Percentiles rank a stretch among this genome's conserved stretches.
Evolutionary conservation across 2,888 invertebrate species (phyloP).

Genomic region (Halictus ligatus): DNA sequence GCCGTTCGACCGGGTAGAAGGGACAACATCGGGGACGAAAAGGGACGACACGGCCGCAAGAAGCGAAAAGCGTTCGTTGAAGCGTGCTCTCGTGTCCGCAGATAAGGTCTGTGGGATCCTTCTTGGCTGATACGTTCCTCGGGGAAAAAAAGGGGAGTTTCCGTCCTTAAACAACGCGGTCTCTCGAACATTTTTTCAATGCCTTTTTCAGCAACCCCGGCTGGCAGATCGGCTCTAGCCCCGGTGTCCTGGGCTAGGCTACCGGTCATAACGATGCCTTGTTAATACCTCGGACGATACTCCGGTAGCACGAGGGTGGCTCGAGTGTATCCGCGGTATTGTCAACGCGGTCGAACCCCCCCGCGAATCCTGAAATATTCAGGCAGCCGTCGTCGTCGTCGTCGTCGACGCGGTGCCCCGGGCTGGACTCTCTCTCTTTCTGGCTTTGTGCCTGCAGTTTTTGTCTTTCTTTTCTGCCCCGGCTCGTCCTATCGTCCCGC

Average conservation of each 20-base stretch:
- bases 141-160: constrained; percentile 46
- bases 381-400: constrained; percentile 75
- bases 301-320: constrained; percentile 68
- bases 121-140: constrained; percentile 38
- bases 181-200: constrained; percentile 74
- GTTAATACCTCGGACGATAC: constrained; percentile 81
- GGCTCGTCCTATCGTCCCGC: constrained; percentile 57
- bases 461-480: constrained; percentile 19
- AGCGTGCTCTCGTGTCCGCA: neutral
- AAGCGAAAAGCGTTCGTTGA: constrained; percentile 10
- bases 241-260: constrained; percentile 45
- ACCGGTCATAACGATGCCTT: constrained; percentile 81
- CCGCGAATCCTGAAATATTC: constrained; percentile 83
- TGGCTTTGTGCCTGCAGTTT: constrained; percentile 24
- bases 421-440: constrained; percentile 31
- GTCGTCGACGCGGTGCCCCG: constrained; percentile 40
- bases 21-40: neutral
- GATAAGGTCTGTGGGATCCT: constrained; percentile 61
- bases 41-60: neutral
- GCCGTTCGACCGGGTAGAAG: constrained; percentile 17
- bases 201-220: constrained; percentile 57
- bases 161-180: constrained; percentile 59
- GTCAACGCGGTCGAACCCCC: constrained; percentile 71
- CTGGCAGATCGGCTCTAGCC: constrained; percentile 41
- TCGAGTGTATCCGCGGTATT: constrained; percentile 77